A percentile compares a stretch with the other conserved stretches of the same genome.
These are phyloP conservation scores for Leuctra nigra DNA, from an alignment of 2,888 invertebrate species.

Conservation along the genomic window DNA sequence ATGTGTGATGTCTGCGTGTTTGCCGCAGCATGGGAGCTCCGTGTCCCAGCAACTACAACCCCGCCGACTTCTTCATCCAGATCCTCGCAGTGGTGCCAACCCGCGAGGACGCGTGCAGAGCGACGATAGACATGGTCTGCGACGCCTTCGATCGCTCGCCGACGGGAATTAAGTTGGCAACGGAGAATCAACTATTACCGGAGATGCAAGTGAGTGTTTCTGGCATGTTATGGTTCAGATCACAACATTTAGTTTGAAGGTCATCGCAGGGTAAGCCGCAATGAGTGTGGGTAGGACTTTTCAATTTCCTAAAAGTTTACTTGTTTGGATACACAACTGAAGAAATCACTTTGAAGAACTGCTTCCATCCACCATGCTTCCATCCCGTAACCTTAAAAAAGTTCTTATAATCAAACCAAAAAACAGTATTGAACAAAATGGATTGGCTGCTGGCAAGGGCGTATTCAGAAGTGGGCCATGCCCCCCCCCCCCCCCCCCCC, in stretches of 20 bases:
- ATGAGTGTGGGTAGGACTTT: no score
- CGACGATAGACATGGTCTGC: constrained; percentile 72
- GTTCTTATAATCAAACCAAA: no score
- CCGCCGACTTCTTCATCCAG: constrained; percentile 90
- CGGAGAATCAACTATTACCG: constrained; percentile 44
- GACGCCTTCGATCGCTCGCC: constrained; percentile 64
- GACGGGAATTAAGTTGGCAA: constrained; percentile 51
- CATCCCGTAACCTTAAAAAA: no score
- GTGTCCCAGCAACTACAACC: constrained; percentile 87
- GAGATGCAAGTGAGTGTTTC: constrained; percentile 28
- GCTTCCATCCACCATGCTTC: no score
- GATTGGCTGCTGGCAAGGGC: not conserved
- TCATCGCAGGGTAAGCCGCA: no score
- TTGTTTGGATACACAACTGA: no score
- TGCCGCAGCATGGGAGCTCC: constrained; percentile 62
- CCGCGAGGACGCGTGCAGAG: constrained; percentile 69
- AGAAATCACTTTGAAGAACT: no score
- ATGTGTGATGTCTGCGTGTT: not conserved
- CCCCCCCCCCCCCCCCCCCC: no score
- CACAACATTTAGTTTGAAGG: no score
- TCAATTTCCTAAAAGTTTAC: no score
- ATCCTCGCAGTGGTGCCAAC: constrained; percentile 81
- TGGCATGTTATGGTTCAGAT: not conserved
- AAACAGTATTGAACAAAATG: no score
- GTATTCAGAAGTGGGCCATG: no score